These are phyloP conservation scores for Rhamnusium bicolor DNA, from an alignment of 2,888 invertebrate species.

Conservation along the genomic window DNA sequence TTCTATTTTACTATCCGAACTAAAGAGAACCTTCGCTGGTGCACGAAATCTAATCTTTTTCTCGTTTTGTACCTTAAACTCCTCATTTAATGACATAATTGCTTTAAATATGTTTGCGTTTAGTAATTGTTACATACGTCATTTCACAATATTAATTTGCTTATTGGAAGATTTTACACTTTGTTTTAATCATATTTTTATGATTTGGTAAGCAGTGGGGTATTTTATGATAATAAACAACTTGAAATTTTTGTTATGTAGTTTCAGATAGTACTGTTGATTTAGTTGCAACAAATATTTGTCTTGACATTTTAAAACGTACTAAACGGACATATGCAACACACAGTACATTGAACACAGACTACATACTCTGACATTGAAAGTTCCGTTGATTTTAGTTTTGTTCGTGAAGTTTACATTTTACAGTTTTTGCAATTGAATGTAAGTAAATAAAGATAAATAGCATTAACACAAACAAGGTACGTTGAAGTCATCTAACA, in stretches of 20 bases:
- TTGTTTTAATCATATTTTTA: conserved; percentile 17
- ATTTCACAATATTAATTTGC: conserved; percentile 13
- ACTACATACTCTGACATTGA: too few relatives aligned
- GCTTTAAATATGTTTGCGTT: conserved; percentile 15
- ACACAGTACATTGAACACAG: neutral
- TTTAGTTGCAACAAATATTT: neutral
- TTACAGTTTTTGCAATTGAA: too few relatives aligned
- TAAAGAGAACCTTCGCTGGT: conserved; percentile 68
- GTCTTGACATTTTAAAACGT: conserved; percentile 13
- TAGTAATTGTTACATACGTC: conserved; percentile 22
- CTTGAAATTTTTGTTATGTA: conserved; percentile 24
- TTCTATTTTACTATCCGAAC: conserved; percentile 68
- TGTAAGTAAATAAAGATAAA: too few relatives aligned
- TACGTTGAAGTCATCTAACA: too few relatives aligned
- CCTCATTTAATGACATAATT: conserved; percentile 30
- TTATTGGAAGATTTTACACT: conserved; percentile 11
- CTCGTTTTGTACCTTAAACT: conserved; percentile 53
- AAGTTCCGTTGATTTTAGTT: too few relatives aligned
- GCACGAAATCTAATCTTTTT: conserved; percentile 72
- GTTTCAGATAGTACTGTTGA: conserved; percentile 12
- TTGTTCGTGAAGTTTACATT: too few relatives aligned
- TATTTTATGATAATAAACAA: conserved; percentile 14
- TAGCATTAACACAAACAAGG: too few relatives aligned
- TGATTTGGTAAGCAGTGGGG: conserved; percentile 2
- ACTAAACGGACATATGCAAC: conserved; percentile 5